These are phyloP conservation scores for Galemys pyrenaicus DNA, from an alignment of 2,113 vertebrate genomes.

Conservation along the genomic window DNA sequence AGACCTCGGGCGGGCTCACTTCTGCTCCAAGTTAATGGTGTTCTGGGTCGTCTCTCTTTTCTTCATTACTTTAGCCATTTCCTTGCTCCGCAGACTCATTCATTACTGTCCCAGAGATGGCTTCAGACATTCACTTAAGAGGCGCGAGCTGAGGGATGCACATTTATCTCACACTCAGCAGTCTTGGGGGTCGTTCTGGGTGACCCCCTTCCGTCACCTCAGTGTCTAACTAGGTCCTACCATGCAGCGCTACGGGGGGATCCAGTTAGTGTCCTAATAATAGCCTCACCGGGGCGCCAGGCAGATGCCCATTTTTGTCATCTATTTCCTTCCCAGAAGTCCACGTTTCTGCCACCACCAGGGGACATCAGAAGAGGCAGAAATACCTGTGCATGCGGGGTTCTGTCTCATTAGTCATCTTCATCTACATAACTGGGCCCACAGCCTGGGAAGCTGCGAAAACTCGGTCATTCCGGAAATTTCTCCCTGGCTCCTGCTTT, in stretches of 20 bases:
- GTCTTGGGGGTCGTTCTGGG: rapidly evolving
- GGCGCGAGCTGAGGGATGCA: neutral
- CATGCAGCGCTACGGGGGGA: too few species aligned
- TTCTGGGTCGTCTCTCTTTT: neutral
- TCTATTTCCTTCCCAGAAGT: neutral
- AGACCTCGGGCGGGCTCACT: neutral
- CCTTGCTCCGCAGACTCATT: neutral
- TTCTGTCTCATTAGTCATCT: neutral
- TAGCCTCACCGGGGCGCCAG: neutral
- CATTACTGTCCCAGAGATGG: neutral
- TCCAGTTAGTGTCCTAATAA: neutral
- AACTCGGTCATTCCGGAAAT: neutral
- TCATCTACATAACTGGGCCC: rapidly evolving
- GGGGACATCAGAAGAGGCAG: neutral
- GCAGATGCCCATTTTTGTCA: rapidly evolving
- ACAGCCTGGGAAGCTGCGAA: neutral
- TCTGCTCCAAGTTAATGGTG: too few species aligned
- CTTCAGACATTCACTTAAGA: rapidly evolving
- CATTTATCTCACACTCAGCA: rapidly evolving
- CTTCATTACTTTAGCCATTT: neutral
- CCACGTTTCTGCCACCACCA: neutral
- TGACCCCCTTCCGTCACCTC: too few species aligned
- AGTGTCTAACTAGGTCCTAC: neutral
- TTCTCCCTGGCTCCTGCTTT: neutral
- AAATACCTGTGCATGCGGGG: neutral